A percentile compares a stretch with the other conserved stretches of the same genome.
Conservation (phyloP, 2,888 invertebrate genomes). For the Andrena bucephala region DNA sequence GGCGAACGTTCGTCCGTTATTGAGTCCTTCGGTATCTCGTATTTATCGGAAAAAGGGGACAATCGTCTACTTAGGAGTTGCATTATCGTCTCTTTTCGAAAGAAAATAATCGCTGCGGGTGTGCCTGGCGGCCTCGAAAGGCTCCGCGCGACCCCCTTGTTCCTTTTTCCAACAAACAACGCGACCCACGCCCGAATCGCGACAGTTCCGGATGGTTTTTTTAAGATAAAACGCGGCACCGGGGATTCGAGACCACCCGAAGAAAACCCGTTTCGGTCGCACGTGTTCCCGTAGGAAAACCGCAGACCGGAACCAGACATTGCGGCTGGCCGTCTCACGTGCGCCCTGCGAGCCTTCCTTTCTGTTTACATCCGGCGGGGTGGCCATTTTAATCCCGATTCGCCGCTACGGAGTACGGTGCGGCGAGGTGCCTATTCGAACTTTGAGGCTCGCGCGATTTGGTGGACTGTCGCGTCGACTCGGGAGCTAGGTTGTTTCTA, state of each 20-base stretch:
- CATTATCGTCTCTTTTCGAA: background rate
- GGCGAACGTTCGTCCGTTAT: no score
- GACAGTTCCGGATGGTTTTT: constrained; percentile 61
- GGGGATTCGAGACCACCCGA: constrained; percentile 68
- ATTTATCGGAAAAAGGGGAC: background rate
- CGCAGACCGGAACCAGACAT: constrained; percentile 75
- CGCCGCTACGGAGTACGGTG: background rate
- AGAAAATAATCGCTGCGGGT: constrained; percentile 16
- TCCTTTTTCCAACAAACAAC: constrained; percentile 18
- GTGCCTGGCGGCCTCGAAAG: background rate
- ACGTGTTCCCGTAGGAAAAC: constrained; percentile 74
- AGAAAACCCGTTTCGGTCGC: constrained; percentile 64
- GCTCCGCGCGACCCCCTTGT: background rate
- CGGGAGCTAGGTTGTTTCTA: background rate
- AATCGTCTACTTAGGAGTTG: background rate
- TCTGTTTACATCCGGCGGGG: constrained; percentile 60
- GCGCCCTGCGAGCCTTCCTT: constrained; percentile 47
- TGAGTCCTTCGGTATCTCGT: background rate
- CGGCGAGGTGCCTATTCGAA: background rate
- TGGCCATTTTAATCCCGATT: constrained; percentile 57
- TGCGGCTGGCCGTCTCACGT: constrained; percentile 54
- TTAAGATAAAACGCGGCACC: constrained; percentile 67
- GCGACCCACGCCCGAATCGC: constrained; percentile 32
- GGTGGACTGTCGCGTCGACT: background rate
- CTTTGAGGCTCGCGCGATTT: background rate